phyloP scores from a whole-genome alignment of 2,113 vertebrate species.

The Hydrochoerus hydrochaeris region DNA sequence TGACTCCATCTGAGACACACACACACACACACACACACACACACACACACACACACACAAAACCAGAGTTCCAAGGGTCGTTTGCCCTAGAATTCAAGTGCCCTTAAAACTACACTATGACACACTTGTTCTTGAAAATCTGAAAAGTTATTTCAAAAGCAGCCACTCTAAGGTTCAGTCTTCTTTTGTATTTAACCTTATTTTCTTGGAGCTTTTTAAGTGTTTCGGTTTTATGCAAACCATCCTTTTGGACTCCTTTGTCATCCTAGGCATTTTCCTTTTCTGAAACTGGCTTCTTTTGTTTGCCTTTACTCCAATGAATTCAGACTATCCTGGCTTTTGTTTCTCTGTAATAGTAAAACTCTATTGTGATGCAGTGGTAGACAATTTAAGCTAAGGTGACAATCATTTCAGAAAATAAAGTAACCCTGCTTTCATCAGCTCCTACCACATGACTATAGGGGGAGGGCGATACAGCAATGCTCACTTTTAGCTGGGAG shows the following conservation, averaged over 20 bases:
- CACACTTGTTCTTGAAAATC: slow-evolving; percentile 51
- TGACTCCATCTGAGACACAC: not conserved
- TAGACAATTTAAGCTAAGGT: slow-evolving; percentile 84
- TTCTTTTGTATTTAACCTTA: slow-evolving; percentile 62
- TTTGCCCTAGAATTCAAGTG: slow-evolving; percentile 17
- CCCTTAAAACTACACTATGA: not conserved
- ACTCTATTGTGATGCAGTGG: slow-evolving; percentile 80
- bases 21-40: no score
- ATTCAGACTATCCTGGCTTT: slow-evolving; percentile 82
- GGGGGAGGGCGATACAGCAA: not conserved
- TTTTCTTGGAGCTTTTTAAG: slow-evolving; percentile 73
- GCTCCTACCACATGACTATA: slow-evolving; percentile 72
- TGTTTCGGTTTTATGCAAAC: slow-evolving; percentile 74
- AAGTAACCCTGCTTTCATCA: slow-evolving; percentile 81
- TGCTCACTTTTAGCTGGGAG: slow-evolving; percentile 57
- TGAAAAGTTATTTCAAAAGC: slow-evolving; percentile 55
- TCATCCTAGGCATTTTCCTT: slow-evolving; percentile 60
- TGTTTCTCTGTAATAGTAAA: slow-evolving; percentile 85
- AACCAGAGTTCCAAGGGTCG: not conserved
- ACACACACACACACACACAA: no score
- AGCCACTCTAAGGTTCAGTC: not conserved
- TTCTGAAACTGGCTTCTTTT: slow-evolving; percentile 70
- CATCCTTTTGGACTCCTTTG: slow-evolving; percentile 10
- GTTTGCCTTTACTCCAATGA: slow-evolving; percentile 78
- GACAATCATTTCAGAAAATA: slow-evolving; percentile 83